Base-by-base conservation (phyloP, 1,140 invertebrate species). In the Myzus persicae region DNA sequence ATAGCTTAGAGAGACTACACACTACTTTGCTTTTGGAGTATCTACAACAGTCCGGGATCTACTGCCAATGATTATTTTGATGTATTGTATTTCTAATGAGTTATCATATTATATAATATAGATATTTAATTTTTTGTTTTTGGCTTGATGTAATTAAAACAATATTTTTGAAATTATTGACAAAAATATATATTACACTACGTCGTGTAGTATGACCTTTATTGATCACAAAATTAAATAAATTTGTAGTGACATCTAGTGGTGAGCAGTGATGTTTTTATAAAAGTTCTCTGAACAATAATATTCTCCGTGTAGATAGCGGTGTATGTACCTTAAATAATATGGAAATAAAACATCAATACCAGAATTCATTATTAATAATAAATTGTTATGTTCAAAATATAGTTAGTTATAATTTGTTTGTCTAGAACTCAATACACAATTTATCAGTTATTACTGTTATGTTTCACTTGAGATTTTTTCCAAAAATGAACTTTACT, bases 211-310 rank as follows among this genome's bases (percentile, higher is more conserved):
- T 44, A 11, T 42, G 84, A 87, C n/a, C 84, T 42, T 87, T 87
- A 87, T 87, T 20, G 84, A 87, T 87, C 42, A 36, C 8, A 36
- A 51, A 31, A 5, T 7, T 24, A 11, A 22, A 48, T 51, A n/a
- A 89, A 89, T 51, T 36, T 5, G 46, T 48, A 89, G 46, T 38
- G 46, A 89, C 87, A 89, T 89, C 87, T 89, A 51, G 87, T 38
- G 87, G 87, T 42, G 7, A 24, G 7, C 0, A 26, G 14, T 8
- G 7, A 36, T 24, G 2, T 36, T 36, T 51, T 6, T 36, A 36
- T 36, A 2, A 38, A 36, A 89, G 87, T n/a, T 89, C 9, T 4
- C 36, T 4, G 5, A 18, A 18, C 3, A 51, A 24, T 22, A 31
- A 14, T 14, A 44, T 46, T 87, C 24, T 4, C 20, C 18, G 2